phyloP scores from a whole-genome alignment of 1,140 invertebrate species.

The Drosophila miranda region DNA sequence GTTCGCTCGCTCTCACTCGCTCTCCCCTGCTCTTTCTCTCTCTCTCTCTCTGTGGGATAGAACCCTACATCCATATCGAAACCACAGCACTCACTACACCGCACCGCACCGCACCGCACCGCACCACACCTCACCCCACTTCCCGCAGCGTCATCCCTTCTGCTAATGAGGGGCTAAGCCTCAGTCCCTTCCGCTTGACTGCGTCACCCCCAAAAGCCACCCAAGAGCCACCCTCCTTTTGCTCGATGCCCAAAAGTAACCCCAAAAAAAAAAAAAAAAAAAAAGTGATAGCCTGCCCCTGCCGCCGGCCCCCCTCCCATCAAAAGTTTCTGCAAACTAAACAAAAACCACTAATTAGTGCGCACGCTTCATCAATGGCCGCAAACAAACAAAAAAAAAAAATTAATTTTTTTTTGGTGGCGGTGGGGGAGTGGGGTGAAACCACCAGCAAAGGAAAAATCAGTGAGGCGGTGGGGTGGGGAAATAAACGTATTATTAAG shows the following conservation, averaged over 20 bases:
- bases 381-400: slow-evolving; percentile 27
- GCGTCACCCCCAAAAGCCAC: slow-evolving; percentile 51
- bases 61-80: slow-evolving; percentile 36
- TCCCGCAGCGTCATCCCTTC: slow-evolving; percentile 6
- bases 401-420: neutral
- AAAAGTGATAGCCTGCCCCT: slow-evolving; percentile 19
- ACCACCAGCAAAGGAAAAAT: slow-evolving; percentile 11
- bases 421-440: neutral
- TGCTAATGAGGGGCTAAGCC: slow-evolving; percentile 65
- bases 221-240: slow-evolving; percentile 11
- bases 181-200: slow-evolving; percentile 60
- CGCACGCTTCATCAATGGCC: slow-evolving; percentile 45
- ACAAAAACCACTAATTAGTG: slow-evolving; percentile 69
- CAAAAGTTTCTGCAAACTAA: slow-evolving; percentile 64
- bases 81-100: neutral
- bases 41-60: neutral
- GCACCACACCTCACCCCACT: neutral
- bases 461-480: neutral
- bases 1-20: slow-evolving; percentile 4
- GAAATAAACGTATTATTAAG: slow-evolving; percentile 40
- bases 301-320: neutral
- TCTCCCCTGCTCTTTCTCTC: neutral
- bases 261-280: slow-evolving; percentile 52
- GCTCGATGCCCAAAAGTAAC: slow-evolving; percentile 41
- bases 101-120: neutral